Evolutionary conservation across 2,113 vertebrate species (phyloP).

Genomic region (Centropus unirufus): DNA sequence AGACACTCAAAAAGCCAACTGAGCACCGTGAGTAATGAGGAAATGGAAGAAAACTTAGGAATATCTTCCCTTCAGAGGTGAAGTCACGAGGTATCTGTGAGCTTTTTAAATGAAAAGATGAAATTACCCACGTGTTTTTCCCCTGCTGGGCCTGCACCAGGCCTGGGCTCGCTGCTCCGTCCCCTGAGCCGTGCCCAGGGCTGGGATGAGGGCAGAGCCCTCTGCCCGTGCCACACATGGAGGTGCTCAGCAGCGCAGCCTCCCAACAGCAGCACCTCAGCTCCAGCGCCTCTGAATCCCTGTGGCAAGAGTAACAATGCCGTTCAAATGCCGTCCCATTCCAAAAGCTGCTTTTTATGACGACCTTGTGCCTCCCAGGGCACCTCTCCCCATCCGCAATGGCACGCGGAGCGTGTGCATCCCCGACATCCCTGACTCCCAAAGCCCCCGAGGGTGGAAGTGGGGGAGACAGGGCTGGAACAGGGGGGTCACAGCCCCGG

Average conservation of each 20-base stretch:
- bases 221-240: fast-evolving
- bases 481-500: background rate
- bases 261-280: background rate
- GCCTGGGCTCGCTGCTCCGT: background rate
- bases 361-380: fast-evolving
- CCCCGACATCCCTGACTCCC: background rate
- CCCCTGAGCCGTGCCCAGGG: background rate
- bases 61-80: fast-evolving
- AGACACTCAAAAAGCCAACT: background rate
- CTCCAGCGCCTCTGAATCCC: background rate
- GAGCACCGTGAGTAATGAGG: background rate
- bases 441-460: no score
- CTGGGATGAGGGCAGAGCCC: background rate
- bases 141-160: background rate
- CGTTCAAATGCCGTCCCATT: background rate
- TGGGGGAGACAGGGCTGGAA: background rate
- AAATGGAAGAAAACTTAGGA: background rate
- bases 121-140: fast-evolving
- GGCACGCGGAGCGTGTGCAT: no score
- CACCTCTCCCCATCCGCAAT: background rate
- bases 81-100: fast-evolving
- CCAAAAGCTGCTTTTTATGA: background rate
- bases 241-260: background rate
- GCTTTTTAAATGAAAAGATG: background rate
- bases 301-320: background rate